Evolutionary conservation across 1,140 invertebrate species (phyloP), one percentile per base, ranked within the genome.

Genomic region (Psilanteris sp.): DNA sequence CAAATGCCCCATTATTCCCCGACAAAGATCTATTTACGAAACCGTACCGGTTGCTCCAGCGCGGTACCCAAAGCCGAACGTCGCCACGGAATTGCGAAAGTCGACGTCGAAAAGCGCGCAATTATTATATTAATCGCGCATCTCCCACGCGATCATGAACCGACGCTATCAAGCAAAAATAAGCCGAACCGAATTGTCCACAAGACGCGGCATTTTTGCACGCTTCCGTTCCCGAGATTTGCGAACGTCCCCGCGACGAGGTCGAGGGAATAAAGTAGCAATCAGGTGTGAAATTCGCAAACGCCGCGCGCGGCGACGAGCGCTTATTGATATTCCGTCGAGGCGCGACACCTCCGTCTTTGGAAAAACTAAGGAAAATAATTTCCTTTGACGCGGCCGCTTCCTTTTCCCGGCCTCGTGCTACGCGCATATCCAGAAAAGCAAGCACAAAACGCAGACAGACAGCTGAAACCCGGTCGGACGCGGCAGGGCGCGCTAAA

Each of bases 401-500:
- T 34, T 39, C 52, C 59, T 71, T 72, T 76, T 37, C 2, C 50
- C 31, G 29, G 18, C 16, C 20, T 34, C 41, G 26, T 26, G 70
- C n/a, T 54, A 18, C 72, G 67, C 61, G 73, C 66, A 78, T 72
- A 81, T 77, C 70, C 75, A 83, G 85, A 85, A 86, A 87, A 55
- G 85, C 85, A 85, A 86, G 82, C 81, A 67, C 73, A 83, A 86
- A 86, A 85, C 83, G 83, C 80, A 81, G 85, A 79, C 81, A 86
- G 82, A 81, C 81, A 83, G 83, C 77, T 83, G 79, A 85, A 86
- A 85, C 79, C 83, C 78, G 74, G 75, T 79, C 76, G 80, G 81
- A 77, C 66, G 81, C 78, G 76, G 62, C 81, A 70, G 81, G 79
- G 81, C 84, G 85, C 81, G 85, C 77, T 87, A 87, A 87, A 86